Percentiles rank a stretch among this genome's conserved stretches.
Evolutionary conservation across 2,113 vertebrate genomes (phyloP).

Genomic region (Sorex araneus): DNA sequence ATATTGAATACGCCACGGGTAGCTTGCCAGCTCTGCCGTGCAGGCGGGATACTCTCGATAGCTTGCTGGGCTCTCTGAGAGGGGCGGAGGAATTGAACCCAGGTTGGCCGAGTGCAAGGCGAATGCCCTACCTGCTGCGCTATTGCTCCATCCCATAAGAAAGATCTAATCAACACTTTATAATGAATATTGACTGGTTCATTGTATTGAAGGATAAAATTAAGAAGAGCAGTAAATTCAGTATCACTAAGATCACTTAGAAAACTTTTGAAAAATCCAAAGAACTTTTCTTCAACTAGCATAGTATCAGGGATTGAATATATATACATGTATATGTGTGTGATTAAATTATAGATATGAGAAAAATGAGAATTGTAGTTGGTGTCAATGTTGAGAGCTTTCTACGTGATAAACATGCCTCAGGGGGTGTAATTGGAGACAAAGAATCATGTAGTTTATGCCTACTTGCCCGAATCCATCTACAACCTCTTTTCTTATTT

Average conservation of each 20-base stretch:
- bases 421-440: background rate
- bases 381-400: background rate
- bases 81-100: too few relatives aligned
- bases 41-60: too few relatives aligned
- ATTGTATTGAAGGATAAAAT: conserved; percentile 21
- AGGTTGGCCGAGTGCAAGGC: too few relatives aligned
- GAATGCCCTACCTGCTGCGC: too few relatives aligned
- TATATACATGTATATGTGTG: too few relatives aligned
- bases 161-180: background rate
- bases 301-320: background rate
- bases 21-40: too few relatives aligned
- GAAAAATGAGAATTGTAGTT: background rate
- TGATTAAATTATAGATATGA: background rate
- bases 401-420: background rate
- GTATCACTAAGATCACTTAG: conserved; percentile 17
- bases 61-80: too few relatives aligned
- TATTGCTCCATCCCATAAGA: too few relatives aligned
- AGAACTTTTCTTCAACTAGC: conserved; percentile 17
- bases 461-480: background rate
- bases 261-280: background rate
- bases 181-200: conserved; percentile 35
- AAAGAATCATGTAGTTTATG: background rate
- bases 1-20: too few relatives aligned
- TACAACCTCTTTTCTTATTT: background rate
- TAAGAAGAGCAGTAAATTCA: background rate